Percentiles rank a stretch among this genome's conserved stretches.
phyloP scores from a whole-genome alignment of 2,888 invertebrate species.

The Itoplectis maculator region DNA sequence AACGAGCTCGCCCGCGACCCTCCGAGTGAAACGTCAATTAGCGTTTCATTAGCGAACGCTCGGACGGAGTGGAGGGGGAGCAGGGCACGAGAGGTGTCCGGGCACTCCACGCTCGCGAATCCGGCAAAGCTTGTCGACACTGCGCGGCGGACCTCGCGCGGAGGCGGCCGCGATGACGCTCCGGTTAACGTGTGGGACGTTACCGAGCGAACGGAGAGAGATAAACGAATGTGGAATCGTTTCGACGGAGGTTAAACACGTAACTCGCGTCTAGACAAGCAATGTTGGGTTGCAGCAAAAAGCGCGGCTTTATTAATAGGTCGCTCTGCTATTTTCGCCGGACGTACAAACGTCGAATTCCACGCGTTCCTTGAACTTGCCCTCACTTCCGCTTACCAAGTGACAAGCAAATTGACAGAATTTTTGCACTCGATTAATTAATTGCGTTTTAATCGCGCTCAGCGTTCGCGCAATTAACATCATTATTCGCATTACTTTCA shows the following conservation, averaged over 20 bases:
- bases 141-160: not conserved
- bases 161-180: conserved; percentile 17
- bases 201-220: not conserved
- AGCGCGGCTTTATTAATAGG: not conserved
- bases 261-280: not conserved
- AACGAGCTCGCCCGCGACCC: not conserved
- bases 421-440: no score
- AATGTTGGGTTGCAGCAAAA: not conserved
- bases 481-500: no score
- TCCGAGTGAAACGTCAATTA: conserved; percentile 73
- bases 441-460: no score
- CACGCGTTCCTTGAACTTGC: not conserved
- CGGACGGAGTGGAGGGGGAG: conserved; percentile 25
- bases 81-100: conserved; percentile 20
- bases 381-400: no score
- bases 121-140: conserved; percentile 35
- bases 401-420: no score
- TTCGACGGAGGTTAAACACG: not conserved
- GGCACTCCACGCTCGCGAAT: conserved; percentile 17
- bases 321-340: not conserved
- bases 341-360: not conserved
- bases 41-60: conserved; percentile 73
- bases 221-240: not conserved
- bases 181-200: conserved; percentile 1
- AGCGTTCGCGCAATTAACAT: no score